Base-by-base conservation (phyloP, 2,797 vertebrate genomes). In the Salarias fasciatus region DNA sequence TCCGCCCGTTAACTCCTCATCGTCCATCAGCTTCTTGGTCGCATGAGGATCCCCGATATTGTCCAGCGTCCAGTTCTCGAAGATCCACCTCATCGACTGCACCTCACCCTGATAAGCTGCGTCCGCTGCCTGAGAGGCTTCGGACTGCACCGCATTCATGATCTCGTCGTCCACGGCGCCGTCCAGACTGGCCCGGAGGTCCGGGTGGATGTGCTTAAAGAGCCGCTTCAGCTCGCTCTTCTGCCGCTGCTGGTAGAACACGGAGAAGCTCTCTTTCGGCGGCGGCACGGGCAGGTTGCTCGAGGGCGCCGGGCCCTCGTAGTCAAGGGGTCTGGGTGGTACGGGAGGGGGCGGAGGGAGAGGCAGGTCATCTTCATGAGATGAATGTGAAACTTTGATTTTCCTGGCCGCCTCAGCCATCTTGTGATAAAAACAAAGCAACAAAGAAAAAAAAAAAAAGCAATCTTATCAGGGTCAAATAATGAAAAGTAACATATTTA, bases 81-180 rank as follows among this genome's bases (percentile, higher is more conserved):
- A 98, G 84, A 98, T 96, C 97, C 96, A 98, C 55, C 94, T 95
- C 96, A 98, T 96, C 57, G 96, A 96, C 65, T 96, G 96, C 29
- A 98, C 97, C 37, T 98, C 97, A 0, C 93, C 90, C 0, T 93
- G 93, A 72, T 94, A 91, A 15, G 87, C 89, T 42, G 92, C 66
- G 1, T 95, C 94, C 5, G 74, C 61, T 24, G 84, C 86, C 1
- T 87, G 84, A 12, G 55, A 15, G 83, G 84, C 92, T 56, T 95
- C 94, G 0, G 91, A 72, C 54, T 92, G 91, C 44, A 96, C 90
- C 15, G 93, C 93, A 56, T 93, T 92, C 0, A 94, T 89, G 66
- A 97, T 88, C 38, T 97, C 96, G 62, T 95, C 93, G 0, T 94
- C 94, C 74, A 95, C 93, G 0, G 85, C 92, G 54, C 95, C 91